These are phyloP conservation scores for Microchrysa polita DNA, from an alignment of 2,888 invertebrate genomes.

Conservation along the genomic window DNA sequence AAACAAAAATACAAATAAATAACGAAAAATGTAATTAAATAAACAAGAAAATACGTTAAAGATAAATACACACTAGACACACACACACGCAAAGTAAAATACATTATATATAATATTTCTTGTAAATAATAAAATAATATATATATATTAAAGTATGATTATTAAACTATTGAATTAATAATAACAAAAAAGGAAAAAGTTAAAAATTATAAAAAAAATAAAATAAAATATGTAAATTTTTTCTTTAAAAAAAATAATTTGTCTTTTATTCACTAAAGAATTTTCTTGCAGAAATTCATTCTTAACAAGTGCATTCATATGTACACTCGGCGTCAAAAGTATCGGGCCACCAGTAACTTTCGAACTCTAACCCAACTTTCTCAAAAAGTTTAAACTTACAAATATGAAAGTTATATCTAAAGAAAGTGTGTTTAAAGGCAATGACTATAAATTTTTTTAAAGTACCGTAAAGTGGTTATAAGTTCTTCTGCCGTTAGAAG, in stretches of 20 bases:
- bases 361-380: too few species aligned
- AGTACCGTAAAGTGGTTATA: too few species aligned
- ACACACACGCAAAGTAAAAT: conserved; percentile 31
- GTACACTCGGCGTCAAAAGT: too few species aligned
- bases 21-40: conserved; percentile 32
- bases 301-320: too few species aligned
- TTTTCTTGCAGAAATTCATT: too few species aligned
- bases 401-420: too few species aligned
- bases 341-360: too few species aligned
- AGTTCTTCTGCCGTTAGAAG: too few species aligned
- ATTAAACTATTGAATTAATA: conserved; percentile 50
- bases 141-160: conserved; percentile 42
- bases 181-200: conserved; percentile 44
- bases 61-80: conserved; percentile 26
- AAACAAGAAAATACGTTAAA: conserved; percentile 26
- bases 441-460: too few species aligned
- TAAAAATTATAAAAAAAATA: conserved; percentile 49
- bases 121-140: conserved; percentile 43
- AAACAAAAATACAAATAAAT: conserved; percentile 24
- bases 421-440: too few species aligned
- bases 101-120: conserved; percentile 26
- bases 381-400: too few species aligned
- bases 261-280: too few species aligned
- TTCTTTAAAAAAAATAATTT: conserved; percentile 29
- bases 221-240: conserved; percentile 52